These are phyloP conservation scores for Toxonevra muliebris DNA, from an alignment of 2,888 invertebrate genomes.

Conservation along the genomic window DNA sequence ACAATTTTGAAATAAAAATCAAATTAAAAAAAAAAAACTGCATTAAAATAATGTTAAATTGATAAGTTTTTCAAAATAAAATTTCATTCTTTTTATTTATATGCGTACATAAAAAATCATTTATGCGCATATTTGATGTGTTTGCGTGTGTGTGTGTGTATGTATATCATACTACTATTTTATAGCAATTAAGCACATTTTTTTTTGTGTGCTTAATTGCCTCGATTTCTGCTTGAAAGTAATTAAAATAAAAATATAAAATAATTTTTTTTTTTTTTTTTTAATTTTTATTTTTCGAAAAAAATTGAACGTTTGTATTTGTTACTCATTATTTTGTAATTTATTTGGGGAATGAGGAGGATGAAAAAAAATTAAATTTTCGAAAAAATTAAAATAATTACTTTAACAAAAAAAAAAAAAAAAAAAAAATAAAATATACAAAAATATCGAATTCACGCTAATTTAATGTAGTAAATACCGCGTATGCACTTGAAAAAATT, in stretches of 20 bases:
- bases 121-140: not conserved
- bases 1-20: not conserved
- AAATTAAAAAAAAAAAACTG: conserved; percentile 13
- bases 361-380: conserved; percentile 19
- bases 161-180: not conserved
- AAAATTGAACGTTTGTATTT: not conserved
- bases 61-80: conserved; percentile 7
- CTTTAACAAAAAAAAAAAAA: conserved; percentile 5
- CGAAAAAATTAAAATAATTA: not conserved
- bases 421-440: conserved; percentile 53
- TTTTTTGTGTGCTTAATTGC: not conserved
- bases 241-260: not conserved
- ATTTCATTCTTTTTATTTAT: not conserved
- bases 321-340: conserved; percentile 56
- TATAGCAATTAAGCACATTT: conserved; percentile 1
- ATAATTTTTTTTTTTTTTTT: not conserved
- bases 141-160: not conserved
- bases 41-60: conserved; percentile 23
- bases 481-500: conserved; percentile 18
- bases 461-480: conserved; percentile 56
- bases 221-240: not conserved
- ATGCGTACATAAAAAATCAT: not conserved
- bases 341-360: conserved; percentile 36
- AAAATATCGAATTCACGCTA: conserved; percentile 51
- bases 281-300: too few relatives aligned